Percentiles rank a stretch among this genome's conserved stretches.
Conservation (phyloP, 92 coral and sea anemone genomes). For the Actinernus sp. region DNA sequence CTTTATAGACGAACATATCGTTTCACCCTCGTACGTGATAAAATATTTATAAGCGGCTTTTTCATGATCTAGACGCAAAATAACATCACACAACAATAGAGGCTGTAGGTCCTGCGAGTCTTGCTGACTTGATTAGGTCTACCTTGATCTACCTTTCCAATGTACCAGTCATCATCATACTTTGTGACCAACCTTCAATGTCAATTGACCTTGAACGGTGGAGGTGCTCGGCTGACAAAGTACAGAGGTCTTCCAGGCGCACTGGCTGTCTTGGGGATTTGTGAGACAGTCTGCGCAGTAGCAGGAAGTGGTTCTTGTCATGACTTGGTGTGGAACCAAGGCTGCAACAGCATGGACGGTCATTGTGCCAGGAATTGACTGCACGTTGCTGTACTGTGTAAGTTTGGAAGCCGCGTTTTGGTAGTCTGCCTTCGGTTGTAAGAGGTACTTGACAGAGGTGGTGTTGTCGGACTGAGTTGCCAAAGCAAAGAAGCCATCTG, state of each 20-base stretch:
- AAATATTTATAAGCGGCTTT: no score
- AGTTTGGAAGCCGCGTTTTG: no score
- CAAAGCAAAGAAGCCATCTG: constrained; percentile 33
- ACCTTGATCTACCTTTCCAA: constrained; percentile 16
- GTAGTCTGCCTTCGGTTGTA: constrained; percentile 25
- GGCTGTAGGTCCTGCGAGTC: no score
- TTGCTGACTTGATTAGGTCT: no score
- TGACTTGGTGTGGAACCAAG: constrained; percentile 8
- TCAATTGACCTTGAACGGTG: constrained; percentile 18
- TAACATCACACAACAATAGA: no score
- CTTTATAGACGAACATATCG: no score
- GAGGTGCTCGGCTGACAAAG: not conserved
- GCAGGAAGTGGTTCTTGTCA: constrained; percentile 39
- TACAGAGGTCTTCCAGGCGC: constrained; percentile 1
- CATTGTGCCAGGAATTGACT: constrained; percentile 48
- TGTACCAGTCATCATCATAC: constrained; percentile 29
- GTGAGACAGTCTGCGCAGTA: constrained; percentile 25
- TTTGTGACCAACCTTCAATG: constrained; percentile 9
- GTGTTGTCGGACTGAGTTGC: constrained; percentile 3
- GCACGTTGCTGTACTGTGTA: no score
- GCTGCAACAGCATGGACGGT: constrained; percentile 36
- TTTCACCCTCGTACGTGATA: no score
- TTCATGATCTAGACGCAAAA: no score
- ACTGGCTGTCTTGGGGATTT: constrained; percentile 19
- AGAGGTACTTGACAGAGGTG: constrained; percentile 27